Evolutionary conservation across 2,797 vertebrate species (phyloP).

Genomic region (Brotula barbata): DNA sequence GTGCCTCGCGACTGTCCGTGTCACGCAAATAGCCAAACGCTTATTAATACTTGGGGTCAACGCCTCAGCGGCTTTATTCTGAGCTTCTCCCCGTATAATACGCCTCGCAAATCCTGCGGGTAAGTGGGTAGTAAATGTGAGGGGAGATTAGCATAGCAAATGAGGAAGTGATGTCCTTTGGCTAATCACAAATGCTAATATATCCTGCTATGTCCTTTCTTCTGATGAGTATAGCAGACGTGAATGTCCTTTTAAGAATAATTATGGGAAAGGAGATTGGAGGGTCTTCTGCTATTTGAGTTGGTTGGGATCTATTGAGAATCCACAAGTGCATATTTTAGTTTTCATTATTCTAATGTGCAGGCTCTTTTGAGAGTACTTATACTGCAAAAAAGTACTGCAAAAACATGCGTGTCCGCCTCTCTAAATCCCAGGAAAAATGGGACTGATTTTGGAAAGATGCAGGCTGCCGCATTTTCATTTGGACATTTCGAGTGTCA

Average conservation of each 20-base stretch:
- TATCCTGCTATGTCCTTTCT: slow-evolving; percentile 69
- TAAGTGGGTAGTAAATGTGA: slow-evolving; percentile 51
- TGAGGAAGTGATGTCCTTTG: slow-evolving; percentile 66
- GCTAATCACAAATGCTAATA: slow-evolving; percentile 78
- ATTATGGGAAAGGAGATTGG: slow-evolving; percentile 53
- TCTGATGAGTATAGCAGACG: slow-evolving; percentile 48
- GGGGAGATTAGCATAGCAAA: slow-evolving; percentile 71
- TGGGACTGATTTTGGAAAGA: not conserved
- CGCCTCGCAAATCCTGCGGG: slow-evolving; percentile 45
- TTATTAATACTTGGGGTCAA: slow-evolving; percentile 32
- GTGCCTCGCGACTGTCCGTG: slow-evolving; percentile 9
- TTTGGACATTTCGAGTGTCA: slow-evolving; percentile 20
- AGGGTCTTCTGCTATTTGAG: slow-evolving; percentile 10
- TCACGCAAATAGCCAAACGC: slow-evolving; percentile 20
- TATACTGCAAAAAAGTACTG: not conserved
- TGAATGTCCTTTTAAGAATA: slow-evolving; percentile 63
- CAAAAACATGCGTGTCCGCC: not conserved
- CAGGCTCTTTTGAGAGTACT: slow-evolving; percentile 12
- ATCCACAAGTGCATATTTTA: slow-evolving; percentile 11
- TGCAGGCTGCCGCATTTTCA: no score
- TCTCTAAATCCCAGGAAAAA: slow-evolving; percentile 9
- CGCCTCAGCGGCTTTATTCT: slow-evolving; percentile 9
- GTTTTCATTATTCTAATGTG: slow-evolving; percentile 13
- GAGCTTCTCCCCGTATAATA: slow-evolving; percentile 36
- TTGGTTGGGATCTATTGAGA: slow-evolving; percentile 4